A percentile compares a stretch with the other conserved stretches of the same genome.
Conservation (phyloP, 2,888 invertebrate species). For the Trachelus stipa region DNA sequence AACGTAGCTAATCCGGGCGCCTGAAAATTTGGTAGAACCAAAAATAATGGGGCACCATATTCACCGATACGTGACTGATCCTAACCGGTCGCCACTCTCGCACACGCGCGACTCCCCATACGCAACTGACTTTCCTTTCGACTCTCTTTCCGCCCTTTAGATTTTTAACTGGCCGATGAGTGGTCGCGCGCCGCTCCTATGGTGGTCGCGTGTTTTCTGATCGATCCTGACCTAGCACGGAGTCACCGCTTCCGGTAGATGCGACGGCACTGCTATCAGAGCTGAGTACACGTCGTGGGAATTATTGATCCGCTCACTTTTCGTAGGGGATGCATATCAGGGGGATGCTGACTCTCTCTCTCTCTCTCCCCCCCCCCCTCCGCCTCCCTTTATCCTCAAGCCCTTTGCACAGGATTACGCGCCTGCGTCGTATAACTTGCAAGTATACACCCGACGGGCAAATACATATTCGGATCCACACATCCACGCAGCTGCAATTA, state of each 20-base stretch:
- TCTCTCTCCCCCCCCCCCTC: too few relatives aligned
- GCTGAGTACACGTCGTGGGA: not conserved
- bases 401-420: not conserved
- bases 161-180: not conserved
- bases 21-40: not conserved
- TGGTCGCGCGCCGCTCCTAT: constrained; percentile 2
- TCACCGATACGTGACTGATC: not conserved
- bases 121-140: not conserved
- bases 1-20: not conserved
- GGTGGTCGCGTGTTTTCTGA: constrained; percentile 15
- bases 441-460: not conserved
- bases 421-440: not conserved
- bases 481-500: not conserved
- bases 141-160: not conserved
- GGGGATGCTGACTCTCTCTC: not conserved
- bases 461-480: not conserved
- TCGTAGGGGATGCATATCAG: not conserved
- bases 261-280: not conserved
- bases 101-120: not conserved
- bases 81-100: constrained; percentile 1
- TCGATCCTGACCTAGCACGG: constrained; percentile 23
- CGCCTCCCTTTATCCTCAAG: not conserved
- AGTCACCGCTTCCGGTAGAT: not conserved
- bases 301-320: not conserved
- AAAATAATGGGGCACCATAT: not conserved